phyloP scores from a whole-genome alignment of 1,140 invertebrate species.

The Drosophila hydei region DNA sequence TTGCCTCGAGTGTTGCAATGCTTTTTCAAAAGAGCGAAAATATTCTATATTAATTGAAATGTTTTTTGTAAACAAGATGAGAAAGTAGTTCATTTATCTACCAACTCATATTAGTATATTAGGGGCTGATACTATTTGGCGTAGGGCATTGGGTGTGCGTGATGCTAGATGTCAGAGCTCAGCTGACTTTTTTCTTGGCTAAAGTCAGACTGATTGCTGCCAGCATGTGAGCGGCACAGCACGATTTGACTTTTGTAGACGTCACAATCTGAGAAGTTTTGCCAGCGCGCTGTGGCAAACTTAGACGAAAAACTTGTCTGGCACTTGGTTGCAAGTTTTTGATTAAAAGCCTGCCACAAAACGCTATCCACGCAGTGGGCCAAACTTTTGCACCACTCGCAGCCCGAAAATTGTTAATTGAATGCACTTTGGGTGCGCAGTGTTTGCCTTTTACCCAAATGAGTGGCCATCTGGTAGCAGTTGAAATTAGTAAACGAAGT shows the following conservation, averaged over 20 bases:
- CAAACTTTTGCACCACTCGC: slow-evolving; percentile 57
- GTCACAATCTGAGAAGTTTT: slow-evolving; percentile 75
- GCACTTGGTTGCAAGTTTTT: slow-evolving; percentile 74
- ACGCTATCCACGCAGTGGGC: slow-evolving; percentile 32
- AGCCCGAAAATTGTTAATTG: slow-evolving; percentile 71
- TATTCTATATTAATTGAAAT: too few relatives aligned
- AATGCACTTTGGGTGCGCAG: slow-evolving; percentile 67
- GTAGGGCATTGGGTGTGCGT: neutral
- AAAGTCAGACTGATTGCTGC: slow-evolving; percentile 41
- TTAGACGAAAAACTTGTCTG: slow-evolving; percentile 63
- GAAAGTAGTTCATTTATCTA: too few relatives aligned
- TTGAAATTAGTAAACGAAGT: slow-evolving; percentile 1
- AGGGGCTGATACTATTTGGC: too few relatives aligned
- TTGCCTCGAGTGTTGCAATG: too few relatives aligned
- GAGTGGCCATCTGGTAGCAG: slow-evolving; percentile 36
- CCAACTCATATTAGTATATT: too few relatives aligned
- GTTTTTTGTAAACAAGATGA: neutral
- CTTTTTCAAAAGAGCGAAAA: too few relatives aligned
- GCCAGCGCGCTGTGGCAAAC: slow-evolving; percentile 56
- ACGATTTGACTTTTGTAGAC: slow-evolving; percentile 77
- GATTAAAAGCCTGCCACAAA: slow-evolving; percentile 65
- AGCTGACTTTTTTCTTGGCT: slow-evolving; percentile 1
- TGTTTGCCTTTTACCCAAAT: slow-evolving; percentile 65
- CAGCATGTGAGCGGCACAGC: slow-evolving; percentile 42
- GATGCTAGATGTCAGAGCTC: too few relatives aligned